Evolutionary conservation across 2,113 vertebrate species (phyloP).

Genomic region (Varanus salvator): DNA sequence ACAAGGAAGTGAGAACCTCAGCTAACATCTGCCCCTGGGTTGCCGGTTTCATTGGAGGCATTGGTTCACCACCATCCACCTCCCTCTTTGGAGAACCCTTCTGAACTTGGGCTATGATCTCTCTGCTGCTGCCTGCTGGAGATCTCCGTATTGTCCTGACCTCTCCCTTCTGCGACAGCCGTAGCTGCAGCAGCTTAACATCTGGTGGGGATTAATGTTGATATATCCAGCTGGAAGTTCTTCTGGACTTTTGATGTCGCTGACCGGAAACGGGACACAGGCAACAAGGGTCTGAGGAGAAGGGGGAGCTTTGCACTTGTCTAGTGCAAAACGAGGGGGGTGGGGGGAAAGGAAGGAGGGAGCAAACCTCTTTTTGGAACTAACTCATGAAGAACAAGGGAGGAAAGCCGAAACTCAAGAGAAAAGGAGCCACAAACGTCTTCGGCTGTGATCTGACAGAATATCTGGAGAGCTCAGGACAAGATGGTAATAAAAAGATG

Average conservation of each 20-base stretch:
- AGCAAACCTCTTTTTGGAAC: slow-evolving; percentile 76
- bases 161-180: slow-evolving; percentile 57
- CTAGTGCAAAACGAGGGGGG: slow-evolving; percentile 67
- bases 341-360: slow-evolving; percentile 72
- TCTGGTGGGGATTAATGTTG: slow-evolving; percentile 74
- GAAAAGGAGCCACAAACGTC: slow-evolving; percentile 90
- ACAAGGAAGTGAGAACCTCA: slow-evolving; percentile 57
- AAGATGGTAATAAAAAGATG: slow-evolving; percentile 89
- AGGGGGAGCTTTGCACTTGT: slow-evolving; percentile 56
- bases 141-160: slow-evolving; percentile 55
- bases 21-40: slow-evolving; percentile 20
- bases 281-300: slow-evolving; percentile 60
- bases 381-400: slow-evolving; percentile 99
- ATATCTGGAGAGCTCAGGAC: slow-evolving; percentile 93
- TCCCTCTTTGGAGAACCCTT: slow-evolving; percentile 66
- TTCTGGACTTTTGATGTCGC: slow-evolving; percentile 67
- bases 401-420: slow-evolving; percentile 94
- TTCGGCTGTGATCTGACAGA: slow-evolving; percentile 98
- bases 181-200: slow-evolving; percentile 59
- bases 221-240: slow-evolving; percentile 53
- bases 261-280: slow-evolving; percentile 61
- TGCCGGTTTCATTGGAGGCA: slow-evolving; percentile 65
- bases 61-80: slow-evolving; percentile 57
- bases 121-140: slow-evolving; percentile 56
- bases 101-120: slow-evolving; percentile 65